Percentiles rank a stretch among this genome's conserved stretches.
These are phyloP conservation scores for Ischnus inquisitorius DNA, from an alignment of 2,888 invertebrate species.

Conservation along the genomic window DNA sequence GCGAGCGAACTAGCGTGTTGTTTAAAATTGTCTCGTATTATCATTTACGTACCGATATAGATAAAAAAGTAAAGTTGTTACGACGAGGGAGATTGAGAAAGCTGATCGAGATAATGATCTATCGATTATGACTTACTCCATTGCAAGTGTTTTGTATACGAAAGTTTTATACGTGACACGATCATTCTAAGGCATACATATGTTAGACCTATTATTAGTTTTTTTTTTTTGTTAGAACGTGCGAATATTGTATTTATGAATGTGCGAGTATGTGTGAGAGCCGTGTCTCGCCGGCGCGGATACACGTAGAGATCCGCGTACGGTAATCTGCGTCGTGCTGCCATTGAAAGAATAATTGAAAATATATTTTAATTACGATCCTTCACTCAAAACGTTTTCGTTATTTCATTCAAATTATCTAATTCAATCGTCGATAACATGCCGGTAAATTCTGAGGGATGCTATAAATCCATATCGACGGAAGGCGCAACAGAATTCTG, in stretches of 20 bases:
- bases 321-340: constrained; percentile 62
- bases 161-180: constrained; percentile 60
- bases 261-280: constrained; percentile 63
- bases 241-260: constrained; percentile 68
- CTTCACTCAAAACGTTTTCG: constrained; percentile 32
- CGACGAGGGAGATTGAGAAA: constrained; percentile 12
- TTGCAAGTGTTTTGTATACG: constrained; percentile 32
- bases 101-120: constrained; percentile 17
- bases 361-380: constrained; percentile 69
- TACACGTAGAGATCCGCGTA: constrained; percentile 27
- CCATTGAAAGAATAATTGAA: constrained; percentile 66
- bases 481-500: constrained; percentile 12
- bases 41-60: constrained; percentile 4
- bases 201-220: constrained; percentile 43
- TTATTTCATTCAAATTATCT: neutral
- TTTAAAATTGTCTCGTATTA: constrained; percentile 24
- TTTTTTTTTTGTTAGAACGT: constrained; percentile 33
- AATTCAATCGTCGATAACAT: neutral
- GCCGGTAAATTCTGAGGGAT: neutral
- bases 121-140: constrained; percentile 37
- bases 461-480: neutral
- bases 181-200: constrained; percentile 39
- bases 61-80: constrained; percentile 3
- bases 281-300: constrained; percentile 32
- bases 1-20: neutral